Evolutionary conservation across 2,797 vertebrate species (phyloP).

Genomic region (Brachyrhaphis roseni): DNA sequence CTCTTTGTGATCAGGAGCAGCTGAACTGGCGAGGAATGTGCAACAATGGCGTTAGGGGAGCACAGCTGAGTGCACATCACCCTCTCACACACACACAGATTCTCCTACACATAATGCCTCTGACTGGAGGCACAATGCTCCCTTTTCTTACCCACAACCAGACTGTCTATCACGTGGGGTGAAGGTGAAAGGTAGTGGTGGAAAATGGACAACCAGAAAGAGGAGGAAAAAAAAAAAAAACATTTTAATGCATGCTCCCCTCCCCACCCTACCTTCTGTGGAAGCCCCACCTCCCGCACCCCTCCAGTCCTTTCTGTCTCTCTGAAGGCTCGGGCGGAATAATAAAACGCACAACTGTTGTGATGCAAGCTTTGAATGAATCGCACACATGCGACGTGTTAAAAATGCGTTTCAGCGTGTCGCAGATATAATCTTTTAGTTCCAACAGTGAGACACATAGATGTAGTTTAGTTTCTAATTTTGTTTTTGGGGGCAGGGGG

Average conservation of each 20-base stretch:
- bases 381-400: neutral
- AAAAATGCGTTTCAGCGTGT: neutral
- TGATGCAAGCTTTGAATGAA: conserved; percentile 25
- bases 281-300: conserved; percentile 15
- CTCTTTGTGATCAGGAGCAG: conserved; percentile 55
- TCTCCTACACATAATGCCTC: conserved; percentile 73
- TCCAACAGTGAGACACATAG: neutral
- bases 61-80: conserved; percentile 82
- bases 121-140: conserved; percentile 78
- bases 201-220: conserved; percentile 45
- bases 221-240: conserved; percentile 43
- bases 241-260: conserved; percentile 49
- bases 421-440: neutral
- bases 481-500: no score
- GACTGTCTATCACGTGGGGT: conserved; percentile 74
- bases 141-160: conserved; percentile 70
- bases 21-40: conserved; percentile 76
- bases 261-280: conserved; percentile 9
- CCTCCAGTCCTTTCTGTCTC: conserved; percentile 19
- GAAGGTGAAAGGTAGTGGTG: conserved; percentile 63
- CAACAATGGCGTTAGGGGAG: conserved; percentile 80
- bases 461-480: neutral
- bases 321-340: conserved; percentile 46
- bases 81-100: conserved; percentile 67
- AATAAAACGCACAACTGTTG: conserved; percentile 42